Percentiles rank a stretch among this genome's conserved stretches.
Conservation (phyloP, 2,888 invertebrate species). For the Heliothis peltigera region DNA sequence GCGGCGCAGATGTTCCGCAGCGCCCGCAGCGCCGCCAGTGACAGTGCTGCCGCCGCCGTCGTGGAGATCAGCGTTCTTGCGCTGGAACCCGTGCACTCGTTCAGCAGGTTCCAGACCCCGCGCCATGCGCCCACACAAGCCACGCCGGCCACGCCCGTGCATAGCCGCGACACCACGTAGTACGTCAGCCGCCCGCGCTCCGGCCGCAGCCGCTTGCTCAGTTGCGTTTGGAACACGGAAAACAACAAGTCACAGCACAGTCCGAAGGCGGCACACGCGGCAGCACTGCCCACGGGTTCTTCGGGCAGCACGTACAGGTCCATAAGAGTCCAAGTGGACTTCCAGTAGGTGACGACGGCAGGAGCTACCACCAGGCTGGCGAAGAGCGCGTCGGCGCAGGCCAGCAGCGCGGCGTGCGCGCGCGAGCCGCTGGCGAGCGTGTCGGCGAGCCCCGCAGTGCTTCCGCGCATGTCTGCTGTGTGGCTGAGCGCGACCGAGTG, state of each 20-base stretch:
- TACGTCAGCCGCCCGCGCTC: constrained; percentile 92
- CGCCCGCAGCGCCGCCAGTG: constrained; percentile 92
- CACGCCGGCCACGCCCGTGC: constrained; percentile 93
- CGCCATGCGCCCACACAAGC: constrained; percentile 97
- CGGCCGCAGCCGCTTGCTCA: constrained; percentile 90
- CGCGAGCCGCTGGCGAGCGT: constrained; percentile 90
- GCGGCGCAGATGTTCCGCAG: constrained; percentile 95
- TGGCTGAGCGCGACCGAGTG: constrained; percentile 67
- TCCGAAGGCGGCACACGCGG: constrained; percentile 92
- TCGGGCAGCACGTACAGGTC: constrained; percentile 92
- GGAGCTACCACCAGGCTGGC: constrained; percentile 94
- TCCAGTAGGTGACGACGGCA: constrained; percentile 96
- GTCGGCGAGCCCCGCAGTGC: constrained; percentile 92
- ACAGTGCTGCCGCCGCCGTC: constrained; percentile 91
- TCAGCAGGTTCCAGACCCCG: constrained; percentile 94
- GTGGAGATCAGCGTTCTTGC: constrained; percentile 91
- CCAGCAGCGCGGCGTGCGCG: constrained; percentile 88
- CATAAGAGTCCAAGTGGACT: constrained; percentile 95
- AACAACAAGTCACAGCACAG: constrained; percentile 92
- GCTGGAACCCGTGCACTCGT: constrained; percentile 92
- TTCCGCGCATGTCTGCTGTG: constrained; percentile 91
- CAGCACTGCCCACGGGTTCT: constrained; percentile 90
- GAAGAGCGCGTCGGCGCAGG: constrained; percentile 92
- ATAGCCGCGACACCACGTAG: constrained; percentile 92
- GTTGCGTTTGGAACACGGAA: constrained; percentile 91